Conservation (phyloP, 2,888 invertebrate species). For the Dinocampus coccinellae region DNA sequence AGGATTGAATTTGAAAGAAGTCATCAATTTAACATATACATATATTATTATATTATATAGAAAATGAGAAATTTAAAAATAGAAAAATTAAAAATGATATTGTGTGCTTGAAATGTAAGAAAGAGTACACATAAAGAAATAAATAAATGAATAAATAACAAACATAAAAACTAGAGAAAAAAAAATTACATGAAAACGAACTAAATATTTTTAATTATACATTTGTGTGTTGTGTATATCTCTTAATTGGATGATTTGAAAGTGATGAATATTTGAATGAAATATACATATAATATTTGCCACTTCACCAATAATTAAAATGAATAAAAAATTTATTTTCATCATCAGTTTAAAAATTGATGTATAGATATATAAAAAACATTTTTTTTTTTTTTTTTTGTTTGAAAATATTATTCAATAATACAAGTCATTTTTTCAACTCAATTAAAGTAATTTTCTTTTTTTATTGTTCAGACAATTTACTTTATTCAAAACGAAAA, state of each 20-base stretch:
- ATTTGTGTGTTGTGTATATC: conserved; percentile 42
- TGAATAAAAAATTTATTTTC: conserved; percentile 10
- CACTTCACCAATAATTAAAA: conserved; percentile 34
- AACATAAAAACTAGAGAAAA: no score
- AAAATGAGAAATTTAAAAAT: background rate
- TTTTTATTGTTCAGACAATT: background rate
- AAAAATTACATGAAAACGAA: conserved; percentile 54
- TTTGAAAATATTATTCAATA: background rate
- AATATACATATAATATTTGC: conserved; percentile 20
- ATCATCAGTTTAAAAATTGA: no score
- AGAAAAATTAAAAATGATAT: background rate
- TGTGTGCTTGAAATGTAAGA: background rate
- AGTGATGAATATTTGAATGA: conserved; percentile 29
- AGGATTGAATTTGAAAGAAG: background rate
- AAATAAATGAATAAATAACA: conserved; percentile 5
- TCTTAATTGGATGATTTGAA: conserved; percentile 46
- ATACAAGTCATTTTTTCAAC: background rate
- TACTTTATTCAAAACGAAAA: background rate
- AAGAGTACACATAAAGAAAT: no score
- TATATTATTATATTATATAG: background rate
- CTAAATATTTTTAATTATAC: conserved; percentile 48
- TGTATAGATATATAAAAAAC: no score
- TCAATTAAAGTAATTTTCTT: background rate
- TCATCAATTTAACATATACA: conserved; percentile 1
- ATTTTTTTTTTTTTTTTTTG: background rate